Conservation (phyloP, 2,888 invertebrate genomes). For the Parnassius glacialis region DNA sequence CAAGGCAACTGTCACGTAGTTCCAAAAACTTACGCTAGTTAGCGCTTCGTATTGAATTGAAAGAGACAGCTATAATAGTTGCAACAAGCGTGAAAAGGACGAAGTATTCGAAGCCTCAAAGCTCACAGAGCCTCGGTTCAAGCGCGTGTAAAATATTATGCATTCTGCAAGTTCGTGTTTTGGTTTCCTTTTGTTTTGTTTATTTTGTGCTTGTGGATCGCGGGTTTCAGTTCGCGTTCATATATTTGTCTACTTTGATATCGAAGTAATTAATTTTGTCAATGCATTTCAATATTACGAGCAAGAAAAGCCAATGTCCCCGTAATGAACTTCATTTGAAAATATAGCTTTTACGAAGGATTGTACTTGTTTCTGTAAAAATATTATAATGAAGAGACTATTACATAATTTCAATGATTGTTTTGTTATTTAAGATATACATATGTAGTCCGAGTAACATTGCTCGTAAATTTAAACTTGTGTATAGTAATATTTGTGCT, state of each 20-base stretch:
- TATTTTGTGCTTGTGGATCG: conserved; percentile 25
- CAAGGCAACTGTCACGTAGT: conserved; percentile 70
- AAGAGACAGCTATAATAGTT: conserved; percentile 35
- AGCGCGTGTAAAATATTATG: conserved; percentile 31
- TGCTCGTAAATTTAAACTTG: too few species aligned
- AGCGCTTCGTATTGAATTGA: conserved; percentile 47
- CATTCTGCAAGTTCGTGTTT: conserved; percentile 32
- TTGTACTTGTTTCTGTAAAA: too few species aligned
- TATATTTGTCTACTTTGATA: conserved; percentile 27
- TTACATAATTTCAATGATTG: too few species aligned
- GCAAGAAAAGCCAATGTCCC: conserved; percentile 1
- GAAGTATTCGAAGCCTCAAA: conserved; percentile 36
- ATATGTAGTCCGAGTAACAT: too few species aligned
- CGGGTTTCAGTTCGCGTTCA: conserved; percentile 22
- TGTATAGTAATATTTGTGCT: too few species aligned
- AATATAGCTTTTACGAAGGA: too few species aligned
- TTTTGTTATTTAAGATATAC: too few species aligned
- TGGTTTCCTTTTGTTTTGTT: conserved; percentile 32
- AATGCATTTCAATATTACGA: conserved; percentile 2
- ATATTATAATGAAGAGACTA: too few species aligned
- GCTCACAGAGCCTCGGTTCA: conserved; percentile 33
- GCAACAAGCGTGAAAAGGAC: conserved; percentile 29
- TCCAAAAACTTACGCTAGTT: conserved; percentile 56
- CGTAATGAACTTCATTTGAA: not conserved
- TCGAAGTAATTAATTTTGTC: conserved; percentile 18